A percentile compares a stretch with the other conserved stretches of the same genome.
phyloP scores from a whole-genome alignment of 2,113 vertebrate species.

The Sceloporus undulatus region DNA sequence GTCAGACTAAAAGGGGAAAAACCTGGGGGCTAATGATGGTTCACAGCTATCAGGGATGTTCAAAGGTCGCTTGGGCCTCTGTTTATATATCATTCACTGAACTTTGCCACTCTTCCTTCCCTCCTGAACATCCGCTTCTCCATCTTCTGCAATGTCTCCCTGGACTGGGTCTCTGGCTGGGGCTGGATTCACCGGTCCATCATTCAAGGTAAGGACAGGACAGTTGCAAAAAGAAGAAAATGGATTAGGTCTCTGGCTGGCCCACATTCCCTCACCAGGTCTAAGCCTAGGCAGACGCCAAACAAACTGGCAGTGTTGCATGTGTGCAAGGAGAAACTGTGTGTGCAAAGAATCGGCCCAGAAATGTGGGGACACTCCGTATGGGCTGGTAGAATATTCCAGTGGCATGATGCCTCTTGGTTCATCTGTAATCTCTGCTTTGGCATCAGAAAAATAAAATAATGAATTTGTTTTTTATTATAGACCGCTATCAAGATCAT shows the following conservation, averaged over 20 bases:
- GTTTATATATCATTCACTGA: not conserved
- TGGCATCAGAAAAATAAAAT: too few relatives aligned
- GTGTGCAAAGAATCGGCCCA: too few relatives aligned
- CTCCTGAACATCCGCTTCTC: too few relatives aligned
- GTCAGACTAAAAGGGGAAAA: not conserved
- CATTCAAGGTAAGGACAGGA: constrained; percentile 23
- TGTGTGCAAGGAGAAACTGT: not conserved
- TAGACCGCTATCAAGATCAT: too few relatives aligned
- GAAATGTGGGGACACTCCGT: not conserved
- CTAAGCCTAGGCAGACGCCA: too few relatives aligned
- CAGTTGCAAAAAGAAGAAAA: too few relatives aligned
- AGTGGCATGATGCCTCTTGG: too few relatives aligned
- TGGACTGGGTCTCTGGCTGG: not conserved
- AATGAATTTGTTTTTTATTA: too few relatives aligned
- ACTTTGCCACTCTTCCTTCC: not conserved
- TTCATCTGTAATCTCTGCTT: too few relatives aligned
- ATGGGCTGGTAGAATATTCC: not conserved
- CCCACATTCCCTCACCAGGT: not conserved
- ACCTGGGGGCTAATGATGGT: not conserved
- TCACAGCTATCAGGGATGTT: not conserved
- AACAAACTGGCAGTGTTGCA: too few relatives aligned
- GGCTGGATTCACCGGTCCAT: not conserved
- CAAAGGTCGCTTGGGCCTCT: constrained; percentile 6
- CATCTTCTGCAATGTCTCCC: not conserved
- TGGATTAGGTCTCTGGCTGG: too few relatives aligned